Percentiles rank a stretch among this genome's conserved stretches.
These are phyloP conservation scores for Pammene aurita DNA, from an alignment of 2,888 invertebrate species.

Conservation along the genomic window DNA sequence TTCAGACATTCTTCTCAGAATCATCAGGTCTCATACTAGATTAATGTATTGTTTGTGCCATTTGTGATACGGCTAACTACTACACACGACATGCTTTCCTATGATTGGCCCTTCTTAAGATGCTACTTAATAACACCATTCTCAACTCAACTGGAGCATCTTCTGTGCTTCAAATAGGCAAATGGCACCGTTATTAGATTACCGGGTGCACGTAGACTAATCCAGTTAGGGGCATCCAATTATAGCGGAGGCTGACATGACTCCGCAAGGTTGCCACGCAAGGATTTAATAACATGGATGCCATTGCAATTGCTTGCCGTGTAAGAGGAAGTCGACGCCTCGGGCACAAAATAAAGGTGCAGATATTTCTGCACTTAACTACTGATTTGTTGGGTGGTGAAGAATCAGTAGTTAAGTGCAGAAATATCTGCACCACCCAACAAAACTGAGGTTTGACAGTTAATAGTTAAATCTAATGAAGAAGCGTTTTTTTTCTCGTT, in stretches of 20 bases:
- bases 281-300: constrained; percentile 57
- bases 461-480: too few relatives aligned
- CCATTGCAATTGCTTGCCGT: background rate
- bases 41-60: too few relatives aligned
- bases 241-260: constrained; percentile 54
- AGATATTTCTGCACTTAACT: background rate
- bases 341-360: background rate
- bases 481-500: too few relatives aligned
- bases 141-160: constrained; percentile 16
- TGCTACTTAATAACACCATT: background rate
- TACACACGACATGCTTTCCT: too few relatives aligned
- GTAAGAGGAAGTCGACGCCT: background rate
- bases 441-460: too few relatives aligned
- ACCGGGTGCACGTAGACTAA: constrained; percentile 62
- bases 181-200: constrained; percentile 61
- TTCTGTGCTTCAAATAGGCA: constrained; percentile 23
- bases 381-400: too few relatives aligned
- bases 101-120: too few relatives aligned
- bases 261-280: constrained; percentile 56
- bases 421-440: background rate
- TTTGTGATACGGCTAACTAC: too few relatives aligned
- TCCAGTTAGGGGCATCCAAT: constrained; percentile 71
- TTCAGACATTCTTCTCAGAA: too few relatives aligned
- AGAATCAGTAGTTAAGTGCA: too few relatives aligned
- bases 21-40: too few relatives aligned